Base-by-base conservation (phyloP, 2,113 vertebrate genomes). In the Numida meleagris region DNA sequence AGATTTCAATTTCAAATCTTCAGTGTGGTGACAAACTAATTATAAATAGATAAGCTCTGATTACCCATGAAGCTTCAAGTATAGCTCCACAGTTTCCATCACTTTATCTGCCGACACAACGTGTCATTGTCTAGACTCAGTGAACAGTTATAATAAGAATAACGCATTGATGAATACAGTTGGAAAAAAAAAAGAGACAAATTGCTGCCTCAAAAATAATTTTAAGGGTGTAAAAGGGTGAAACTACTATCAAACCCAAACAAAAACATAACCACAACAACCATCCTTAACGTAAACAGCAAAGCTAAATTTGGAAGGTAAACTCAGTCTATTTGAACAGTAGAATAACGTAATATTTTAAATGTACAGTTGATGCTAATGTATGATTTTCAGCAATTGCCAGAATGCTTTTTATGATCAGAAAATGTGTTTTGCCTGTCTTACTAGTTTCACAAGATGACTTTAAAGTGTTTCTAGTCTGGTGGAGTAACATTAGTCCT, bases 11-110 rank as follows among this genome's bases (percentile, higher is more conserved):
- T 96, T 90, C 73, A 91, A 85, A 65, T 88, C 46, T 91, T 96
- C 42, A 86, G 68, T 84, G 51, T 95, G 43, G 75, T 95, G 82
- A 96, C 91, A 96, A 95, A 96, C 96, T 94, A 96, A 96, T 97
- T 97, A 57, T 42, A 96, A 77, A 81, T 76, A 93, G 93, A 88
- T 82, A 80, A 92, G 42, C 50, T 72, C 88, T 94, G 82, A 89
- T 96, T 95, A 94, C 53, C 38, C 59, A 82, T 94, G 89, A 90
- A 36, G 62, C 74, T 97, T 95, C 92, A 90, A 92, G 68, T 75
- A 81, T 42, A 51, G 34, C 89, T 88, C 87, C 34, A 14, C 70
- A 46, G 63, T 86, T 96, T 95, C 96, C 59, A 89, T 76, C 20
- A 66, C 63, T 76, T 87, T 34, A 6, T 62, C 45, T 83, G 82